Percentiles rank a stretch among this genome's conserved stretches.
Evolutionary conservation across 1,140 invertebrate species (phyloP).

Genomic region (Drosophila mayri): DNA sequence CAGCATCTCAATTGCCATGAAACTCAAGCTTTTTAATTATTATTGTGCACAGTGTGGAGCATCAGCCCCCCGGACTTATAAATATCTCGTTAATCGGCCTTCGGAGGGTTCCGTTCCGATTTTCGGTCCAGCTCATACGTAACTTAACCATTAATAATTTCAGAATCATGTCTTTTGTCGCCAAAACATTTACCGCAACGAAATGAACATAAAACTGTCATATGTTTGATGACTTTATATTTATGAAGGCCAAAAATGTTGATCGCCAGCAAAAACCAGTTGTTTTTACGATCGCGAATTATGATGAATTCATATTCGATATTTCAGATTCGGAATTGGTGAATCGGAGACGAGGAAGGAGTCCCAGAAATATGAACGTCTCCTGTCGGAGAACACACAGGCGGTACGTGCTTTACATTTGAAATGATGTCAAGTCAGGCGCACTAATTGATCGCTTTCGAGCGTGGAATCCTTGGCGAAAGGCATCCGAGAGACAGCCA

Average conservation of each 20-base stretch:
- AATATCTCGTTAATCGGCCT: slow-evolving; percentile 31
- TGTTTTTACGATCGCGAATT: slow-evolving; percentile 69
- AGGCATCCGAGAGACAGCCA: slow-evolving; percentile 15
- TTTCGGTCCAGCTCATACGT: slow-evolving; percentile 16
- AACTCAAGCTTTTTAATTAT: slow-evolving; percentile 49
- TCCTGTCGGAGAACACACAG: slow-evolving; percentile 77
- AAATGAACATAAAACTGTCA: slow-evolving; percentile 82
- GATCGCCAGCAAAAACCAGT: slow-evolving; percentile 68
- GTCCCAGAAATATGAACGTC: slow-evolving; percentile 53
- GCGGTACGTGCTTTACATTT: slow-evolving; percentile 84
- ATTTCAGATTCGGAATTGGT: slow-evolving; percentile 13
- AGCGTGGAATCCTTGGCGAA: slow-evolving; percentile 57
- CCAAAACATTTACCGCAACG: slow-evolving; percentile 81
- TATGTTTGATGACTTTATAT: slow-evolving; percentile 84
- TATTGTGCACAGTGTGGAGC: slow-evolving; percentile 28
- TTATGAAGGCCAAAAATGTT: slow-evolving; percentile 84
- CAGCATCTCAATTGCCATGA: slow-evolving; percentile 44
- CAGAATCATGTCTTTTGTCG: slow-evolving; percentile 78
- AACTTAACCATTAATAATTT: slow-evolving; percentile 76
- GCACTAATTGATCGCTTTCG: slow-evolving; percentile 84
- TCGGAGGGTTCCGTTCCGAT: neutral
- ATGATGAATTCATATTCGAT: slow-evolving; percentile 77
- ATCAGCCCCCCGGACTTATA: slow-evolving; percentile 25
- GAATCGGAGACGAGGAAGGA: slow-evolving; percentile 16
- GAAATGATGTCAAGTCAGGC: slow-evolving; percentile 71